Conservation (phyloP, 2,888 invertebrate genomes). For the Chloromyia formosa region DNA sequence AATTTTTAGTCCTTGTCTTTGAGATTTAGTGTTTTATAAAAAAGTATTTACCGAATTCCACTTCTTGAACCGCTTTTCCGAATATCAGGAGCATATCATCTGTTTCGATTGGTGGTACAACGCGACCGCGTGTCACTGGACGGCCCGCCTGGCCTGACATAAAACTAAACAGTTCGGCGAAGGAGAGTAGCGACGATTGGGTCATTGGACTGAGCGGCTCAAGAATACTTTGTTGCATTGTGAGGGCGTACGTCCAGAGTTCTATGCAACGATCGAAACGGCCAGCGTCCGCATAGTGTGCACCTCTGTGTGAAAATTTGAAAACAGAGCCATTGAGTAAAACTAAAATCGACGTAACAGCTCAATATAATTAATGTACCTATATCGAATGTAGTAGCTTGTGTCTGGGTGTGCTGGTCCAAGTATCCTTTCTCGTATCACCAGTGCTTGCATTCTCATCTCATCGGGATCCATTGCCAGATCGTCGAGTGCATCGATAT, state of each 20-base stretch:
- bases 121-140: slow-evolving; percentile 73
- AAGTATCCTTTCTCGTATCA: slow-evolving; percentile 90
- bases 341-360: neutral
- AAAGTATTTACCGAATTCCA: slow-evolving; percentile 65
- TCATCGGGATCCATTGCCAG: slow-evolving; percentile 92
- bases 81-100: slow-evolving; percentile 85
- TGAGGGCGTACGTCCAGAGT: slow-evolving; percentile 95
- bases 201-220: slow-evolving; percentile 95
- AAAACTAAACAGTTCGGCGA: slow-evolving; percentile 93
- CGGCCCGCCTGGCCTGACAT: slow-evolving; percentile 90
- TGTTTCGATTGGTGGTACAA: slow-evolving; percentile 83
- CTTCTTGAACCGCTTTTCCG: slow-evolving; percentile 80
- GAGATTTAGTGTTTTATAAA: neutral
- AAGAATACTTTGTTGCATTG: slow-evolving; percentile 93
- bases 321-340: neutral
- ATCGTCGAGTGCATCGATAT: slow-evolving; percentile 81
- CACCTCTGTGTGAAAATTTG: slow-evolving; percentile 69
- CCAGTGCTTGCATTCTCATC: slow-evolving; percentile 94
- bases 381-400: slow-evolving; percentile 92
- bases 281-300: slow-evolving; percentile 94
- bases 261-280: slow-evolving; percentile 92
- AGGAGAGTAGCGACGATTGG: slow-evolving; percentile 91
- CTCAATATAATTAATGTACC: too few relatives aligned
- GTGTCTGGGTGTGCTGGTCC: slow-evolving; percentile 96
- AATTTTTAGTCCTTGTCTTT: too few relatives aligned